A percentile compares a stretch with the other conserved stretches of the same genome.
These are phyloP conservation scores for Molossus alvarezi DNA, from an alignment of 2,797 vertebrate genomes.

Conservation along the genomic window DNA sequence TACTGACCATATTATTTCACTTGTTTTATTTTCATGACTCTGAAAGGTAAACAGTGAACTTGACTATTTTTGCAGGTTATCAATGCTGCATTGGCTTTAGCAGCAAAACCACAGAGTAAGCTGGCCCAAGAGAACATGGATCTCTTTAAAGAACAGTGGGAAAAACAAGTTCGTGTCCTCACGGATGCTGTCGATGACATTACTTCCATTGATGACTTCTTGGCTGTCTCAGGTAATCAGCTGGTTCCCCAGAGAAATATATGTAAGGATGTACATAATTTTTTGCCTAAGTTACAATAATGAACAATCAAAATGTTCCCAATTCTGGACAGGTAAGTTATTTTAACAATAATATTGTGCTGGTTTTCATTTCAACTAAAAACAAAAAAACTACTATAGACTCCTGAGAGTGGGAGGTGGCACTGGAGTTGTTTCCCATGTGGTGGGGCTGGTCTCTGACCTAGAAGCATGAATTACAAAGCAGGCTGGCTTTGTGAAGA, in stretches of 20 bases:
- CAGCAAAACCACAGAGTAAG: slow-evolving; percentile 96
- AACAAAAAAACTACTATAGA: background rate
- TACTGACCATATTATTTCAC: background rate
- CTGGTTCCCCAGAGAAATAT: slow-evolving; percentile 6
- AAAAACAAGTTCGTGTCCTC: slow-evolving; percentile 92
- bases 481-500: background rate
- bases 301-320: slow-evolving; percentile 3
- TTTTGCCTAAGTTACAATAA: slow-evolving; percentile 51
- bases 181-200: slow-evolving; percentile 94
- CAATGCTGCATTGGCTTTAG: slow-evolving; percentile 97
- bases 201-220: slow-evolving; percentile 93
- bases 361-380: slow-evolving; percentile 72
- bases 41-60: slow-evolving; percentile 65
- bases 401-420: background rate
- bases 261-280: background rate
- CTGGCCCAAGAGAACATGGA: slow-evolving; percentile 93
- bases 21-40: background rate
- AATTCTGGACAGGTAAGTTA: slow-evolving; percentile 47
- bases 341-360: slow-evolving; percentile 28
- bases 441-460: background rate
- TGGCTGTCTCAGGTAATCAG: slow-evolving; percentile 93
- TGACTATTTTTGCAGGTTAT: slow-evolving; percentile 94
- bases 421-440: background rate
- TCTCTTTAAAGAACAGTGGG: slow-evolving; percentile 94
- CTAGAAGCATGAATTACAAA: background rate